Percentiles rank a stretch among this genome's conserved stretches.
Conservation (phyloP, 2,113 vertebrate genomes). For the Scolopax mira region DNA sequence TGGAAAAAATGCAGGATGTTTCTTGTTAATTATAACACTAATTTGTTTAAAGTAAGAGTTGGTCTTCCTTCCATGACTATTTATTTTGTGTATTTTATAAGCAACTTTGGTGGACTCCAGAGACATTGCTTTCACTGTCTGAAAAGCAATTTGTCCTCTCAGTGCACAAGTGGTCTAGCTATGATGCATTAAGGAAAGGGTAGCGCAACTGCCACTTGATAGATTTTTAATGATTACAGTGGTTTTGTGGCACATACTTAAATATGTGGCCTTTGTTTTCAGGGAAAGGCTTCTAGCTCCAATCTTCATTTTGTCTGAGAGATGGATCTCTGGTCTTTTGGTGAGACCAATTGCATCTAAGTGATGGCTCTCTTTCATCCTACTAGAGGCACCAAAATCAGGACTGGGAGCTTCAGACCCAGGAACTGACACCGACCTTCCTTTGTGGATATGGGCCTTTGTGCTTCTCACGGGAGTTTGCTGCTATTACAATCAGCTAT, state of each 20-base stretch:
- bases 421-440: neutral
- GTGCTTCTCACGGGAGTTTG: neutral
- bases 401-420: neutral
- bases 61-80: neutral
- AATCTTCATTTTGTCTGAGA: neutral
- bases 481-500: neutral
- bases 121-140: neutral
- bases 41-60: neutral
- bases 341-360: neutral
- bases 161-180: fast-evolving
- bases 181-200: neutral
- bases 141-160: neutral
- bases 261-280: neutral
- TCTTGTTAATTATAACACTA: neutral
- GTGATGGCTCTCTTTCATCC: neutral
- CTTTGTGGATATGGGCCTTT: neutral
- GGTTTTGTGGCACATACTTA: neutral
- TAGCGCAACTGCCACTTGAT: neutral
- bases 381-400: neutral
- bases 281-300: neutral
- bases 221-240: neutral
- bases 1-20: neutral
- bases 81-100: neutral
- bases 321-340: neutral
- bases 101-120: neutral